A percentile compares a stretch with the other conserved stretches of the same genome.
These are phyloP conservation scores for Phymatocera aterrima DNA, from an alignment of 2,888 invertebrate genomes.

Conservation along the genomic window DNA sequence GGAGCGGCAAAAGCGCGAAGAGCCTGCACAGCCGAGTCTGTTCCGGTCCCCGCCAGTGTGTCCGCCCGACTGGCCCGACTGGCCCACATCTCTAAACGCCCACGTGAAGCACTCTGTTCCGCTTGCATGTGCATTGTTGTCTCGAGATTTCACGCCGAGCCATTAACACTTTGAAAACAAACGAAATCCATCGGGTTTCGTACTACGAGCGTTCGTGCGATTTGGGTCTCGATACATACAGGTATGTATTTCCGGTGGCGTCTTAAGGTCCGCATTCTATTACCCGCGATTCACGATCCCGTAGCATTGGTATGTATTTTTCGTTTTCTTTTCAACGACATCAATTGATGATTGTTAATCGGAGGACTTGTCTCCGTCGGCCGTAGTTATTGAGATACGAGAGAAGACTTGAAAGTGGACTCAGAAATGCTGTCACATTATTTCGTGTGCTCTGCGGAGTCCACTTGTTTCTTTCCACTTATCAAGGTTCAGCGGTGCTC, in stretches of 20 bases:
- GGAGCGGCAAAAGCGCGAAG: no score
- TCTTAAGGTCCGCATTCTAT: not conserved
- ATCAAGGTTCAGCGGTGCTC: slow-evolving; percentile 37
- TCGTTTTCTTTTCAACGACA: not conserved
- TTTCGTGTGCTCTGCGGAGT: not conserved
- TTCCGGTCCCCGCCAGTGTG: slow-evolving; percentile 52
- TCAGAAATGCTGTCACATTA: not conserved
- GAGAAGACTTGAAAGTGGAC: not conserved
- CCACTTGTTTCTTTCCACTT: slow-evolving; percentile 48
- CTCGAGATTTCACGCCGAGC: slow-evolving; percentile 65
- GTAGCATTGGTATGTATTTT: no score
- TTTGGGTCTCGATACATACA: not conserved
- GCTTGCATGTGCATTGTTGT: slow-evolving; percentile 64
- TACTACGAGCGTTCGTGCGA: not conserved
- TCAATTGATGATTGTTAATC: not conserved
- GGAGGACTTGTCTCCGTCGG: not conserved
- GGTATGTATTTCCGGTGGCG: not conserved
- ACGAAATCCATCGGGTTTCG: slow-evolving; percentile 57
- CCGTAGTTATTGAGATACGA: not conserved
- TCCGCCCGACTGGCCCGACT: slow-evolving; percentile 54
- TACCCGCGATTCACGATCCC: no score
- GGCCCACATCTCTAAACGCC: slow-evolving; percentile 70
- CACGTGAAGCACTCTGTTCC: slow-evolving; percentile 61
- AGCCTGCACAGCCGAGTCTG: slow-evolving; percentile 49
- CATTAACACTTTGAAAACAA: slow-evolving; percentile 68